Percentiles rank a stretch among this genome's conserved stretches.
These are phyloP conservation scores for Hozukius guyotensis DNA, from an alignment of 2,797 vertebrate species.

Conservation along the genomic window DNA sequence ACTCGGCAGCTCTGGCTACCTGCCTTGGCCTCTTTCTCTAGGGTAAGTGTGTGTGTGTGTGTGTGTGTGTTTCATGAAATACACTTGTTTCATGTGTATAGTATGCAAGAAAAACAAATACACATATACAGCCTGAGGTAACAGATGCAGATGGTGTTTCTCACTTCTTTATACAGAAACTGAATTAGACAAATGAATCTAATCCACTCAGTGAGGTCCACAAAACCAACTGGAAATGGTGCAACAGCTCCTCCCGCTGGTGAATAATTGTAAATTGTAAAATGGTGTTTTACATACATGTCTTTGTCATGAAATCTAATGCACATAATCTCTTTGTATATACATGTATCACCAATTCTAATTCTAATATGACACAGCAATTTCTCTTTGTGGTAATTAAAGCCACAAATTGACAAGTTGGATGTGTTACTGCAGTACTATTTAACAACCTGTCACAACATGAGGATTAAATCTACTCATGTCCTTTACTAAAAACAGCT, in stretches of 20 bases:
- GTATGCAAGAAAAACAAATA: not conserved
- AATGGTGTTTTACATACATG: not conserved
- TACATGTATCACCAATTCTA: not conserved
- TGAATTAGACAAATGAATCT: not conserved
- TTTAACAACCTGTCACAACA: not conserved
- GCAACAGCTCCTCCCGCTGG: conserved; percentile 57
- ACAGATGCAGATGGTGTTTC: not conserved
- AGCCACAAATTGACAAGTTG: not conserved
- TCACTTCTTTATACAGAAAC: not conserved
- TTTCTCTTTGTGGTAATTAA: not conserved
- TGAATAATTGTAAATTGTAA: not conserved
- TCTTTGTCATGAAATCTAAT: not conserved
- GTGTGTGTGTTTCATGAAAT: not conserved
- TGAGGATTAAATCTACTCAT: not conserved
- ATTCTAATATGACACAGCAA: not conserved
- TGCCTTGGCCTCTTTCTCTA: not conserved
- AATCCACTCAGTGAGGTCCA: not conserved
- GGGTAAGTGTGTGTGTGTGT: not conserved
- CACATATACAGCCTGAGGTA: not conserved
- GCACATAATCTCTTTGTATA: not conserved
- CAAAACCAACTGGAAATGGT: not conserved
- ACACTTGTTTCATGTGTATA: not conserved
- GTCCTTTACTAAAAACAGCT: too few species aligned
- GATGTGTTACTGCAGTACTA: not conserved
- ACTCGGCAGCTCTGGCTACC: not conserved